A percentile compares a stretch with the other conserved stretches of the same genome.
Evolutionary conservation across 2,113 vertebrate species (phyloP).

Genomic region (Lepisosteus osseus): DNA sequence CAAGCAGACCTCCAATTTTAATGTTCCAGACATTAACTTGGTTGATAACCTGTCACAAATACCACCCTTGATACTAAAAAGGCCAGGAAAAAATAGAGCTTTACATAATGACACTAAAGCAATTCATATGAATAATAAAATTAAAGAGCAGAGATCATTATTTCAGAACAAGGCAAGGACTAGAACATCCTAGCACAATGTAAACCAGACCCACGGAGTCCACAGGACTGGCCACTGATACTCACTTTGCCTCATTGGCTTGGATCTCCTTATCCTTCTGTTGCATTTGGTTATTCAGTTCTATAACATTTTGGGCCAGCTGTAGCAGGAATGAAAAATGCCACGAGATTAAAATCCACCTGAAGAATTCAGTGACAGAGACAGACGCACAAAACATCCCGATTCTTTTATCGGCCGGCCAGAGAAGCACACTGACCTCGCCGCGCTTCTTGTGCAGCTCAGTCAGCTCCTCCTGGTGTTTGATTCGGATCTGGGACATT

Average conservation of each 20-base stretch:
- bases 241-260: conserved; percentile 88
- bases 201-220: too few relatives aligned
- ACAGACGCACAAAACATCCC: neutral
- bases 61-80: too few relatives aligned
- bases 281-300: conserved; percentile 93
- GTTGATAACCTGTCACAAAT: too few relatives aligned
- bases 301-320: conserved; percentile 92
- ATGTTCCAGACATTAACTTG: too few relatives aligned
- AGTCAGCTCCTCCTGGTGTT: conserved; percentile 92
- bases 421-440: conserved; percentile 68
- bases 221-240: conserved; percentile 20
- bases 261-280: conserved; percentile 94
- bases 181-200: too few relatives aligned
- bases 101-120: too few relatives aligned
- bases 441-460: conserved; percentile 96
- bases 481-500: conserved; percentile 87
- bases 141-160: too few relatives aligned
- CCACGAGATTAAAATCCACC: neutral
- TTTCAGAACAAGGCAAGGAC: too few relatives aligned
- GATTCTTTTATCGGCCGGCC: neutral
- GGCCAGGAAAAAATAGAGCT: too few relatives aligned
- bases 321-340: conserved; percentile 36
- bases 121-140: too few relatives aligned
- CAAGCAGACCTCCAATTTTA: too few relatives aligned
- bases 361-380: neutral